Evolutionary conservation across 2,797 vertebrate species (phyloP).

Genomic region (Acanthopagrus latus): DNA sequence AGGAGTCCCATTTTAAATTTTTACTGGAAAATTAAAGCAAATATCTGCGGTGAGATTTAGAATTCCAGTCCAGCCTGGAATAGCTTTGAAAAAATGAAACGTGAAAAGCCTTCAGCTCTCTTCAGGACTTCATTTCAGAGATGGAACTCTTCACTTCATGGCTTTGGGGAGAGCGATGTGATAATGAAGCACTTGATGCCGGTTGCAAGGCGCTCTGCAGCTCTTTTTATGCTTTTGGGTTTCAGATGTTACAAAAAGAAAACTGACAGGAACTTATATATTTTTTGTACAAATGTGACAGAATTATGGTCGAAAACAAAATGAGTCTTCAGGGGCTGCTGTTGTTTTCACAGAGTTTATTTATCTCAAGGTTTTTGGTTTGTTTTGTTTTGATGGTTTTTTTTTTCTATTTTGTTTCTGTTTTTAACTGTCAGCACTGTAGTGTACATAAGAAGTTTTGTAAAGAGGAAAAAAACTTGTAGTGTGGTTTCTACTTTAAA

Average conservation of each 20-base stretch:
- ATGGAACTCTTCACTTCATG: slow-evolving; percentile 79
- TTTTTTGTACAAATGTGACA: slow-evolving; percentile 94
- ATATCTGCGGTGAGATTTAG: slow-evolving; percentile 33
- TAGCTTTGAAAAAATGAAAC: slow-evolving; percentile 14
- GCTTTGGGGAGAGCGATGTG: slow-evolving; percentile 56
- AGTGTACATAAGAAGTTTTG: slow-evolving; percentile 95
- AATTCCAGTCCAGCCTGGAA: slow-evolving; percentile 11
- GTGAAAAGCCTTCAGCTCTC: slow-evolving; percentile 32
- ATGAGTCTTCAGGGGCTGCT: slow-evolving; percentile 85
- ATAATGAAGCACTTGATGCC: slow-evolving; percentile 90
- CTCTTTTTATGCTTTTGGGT: slow-evolving; percentile 83
- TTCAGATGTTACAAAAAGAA: slow-evolving; percentile 72
- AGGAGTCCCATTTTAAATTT: slow-evolving; percentile 6
- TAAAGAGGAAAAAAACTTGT: slow-evolving; percentile 88
- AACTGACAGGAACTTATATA: slow-evolving; percentile 91
- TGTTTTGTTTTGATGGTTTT: slow-evolving; percentile 40
- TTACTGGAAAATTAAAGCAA: slow-evolving; percentile 46
- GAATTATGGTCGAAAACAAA: slow-evolving; percentile 84
- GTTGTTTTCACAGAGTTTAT: slow-evolving; percentile 93
- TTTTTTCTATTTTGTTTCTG: slow-evolving; percentile 73
- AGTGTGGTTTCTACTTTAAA: slow-evolving; percentile 99
- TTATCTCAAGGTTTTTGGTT: slow-evolving; percentile 87
- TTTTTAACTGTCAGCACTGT: slow-evolving; percentile 97
- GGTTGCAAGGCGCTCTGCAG: slow-evolving; percentile 89
- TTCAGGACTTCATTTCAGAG: slow-evolving; percentile 12